Evolutionary conservation across 2,113 vertebrate genomes (phyloP), one percentile per base, ranked within the genome.

Genomic region (Oncorhynchus clarkii): DNA sequence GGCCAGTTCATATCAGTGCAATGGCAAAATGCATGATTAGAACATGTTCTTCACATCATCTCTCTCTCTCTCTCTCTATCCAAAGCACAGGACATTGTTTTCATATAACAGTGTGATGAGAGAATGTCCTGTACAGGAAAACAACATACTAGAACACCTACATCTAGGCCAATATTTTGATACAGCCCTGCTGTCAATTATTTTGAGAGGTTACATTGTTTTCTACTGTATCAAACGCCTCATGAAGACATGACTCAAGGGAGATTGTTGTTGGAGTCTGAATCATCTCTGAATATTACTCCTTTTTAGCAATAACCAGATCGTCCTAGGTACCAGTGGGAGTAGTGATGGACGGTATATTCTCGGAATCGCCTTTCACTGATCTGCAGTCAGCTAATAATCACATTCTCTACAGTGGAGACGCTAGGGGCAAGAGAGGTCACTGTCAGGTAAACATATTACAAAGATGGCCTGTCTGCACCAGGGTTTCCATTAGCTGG

Each of bases 321-420:
- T 22, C 27, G 45, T 49, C 14, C 24, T 27, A 26, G 64, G 34
- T 6, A 24, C 39, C 64, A 29, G 14, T 67, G 73, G 45, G 45
- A 66, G 64, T 3, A n/a, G 62, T 67, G 73, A 74, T 31, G 29
- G 60, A 74, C 29, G 62, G 18, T 71, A 71, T 71, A 71, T 3
- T 18, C 48, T 71, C 45, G 48, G 48, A 26, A 7, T 65, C 20
- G 6, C 9, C 24, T 26, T 49, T 64, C 66, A 70, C 57, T 51
- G 48, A 67, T 67, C 27, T 49, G 24, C 67, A 20, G n/a, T 67
- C 18, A 60, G 72, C 72, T 54, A n/a, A 45, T 57, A 54, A 26
- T 18, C 65, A 75, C 73, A 67, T 75, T 75, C 65, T 31, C 65
- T 57, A 18, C 45, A 51, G 66, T 54, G 73, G 29, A 34, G n/a